A percentile compares a stretch with the other conserved stretches of the same genome.
Evolutionary conservation across 2,113 vertebrate species (phyloP).

Genomic region (Platichthys stellatus): DNA sequence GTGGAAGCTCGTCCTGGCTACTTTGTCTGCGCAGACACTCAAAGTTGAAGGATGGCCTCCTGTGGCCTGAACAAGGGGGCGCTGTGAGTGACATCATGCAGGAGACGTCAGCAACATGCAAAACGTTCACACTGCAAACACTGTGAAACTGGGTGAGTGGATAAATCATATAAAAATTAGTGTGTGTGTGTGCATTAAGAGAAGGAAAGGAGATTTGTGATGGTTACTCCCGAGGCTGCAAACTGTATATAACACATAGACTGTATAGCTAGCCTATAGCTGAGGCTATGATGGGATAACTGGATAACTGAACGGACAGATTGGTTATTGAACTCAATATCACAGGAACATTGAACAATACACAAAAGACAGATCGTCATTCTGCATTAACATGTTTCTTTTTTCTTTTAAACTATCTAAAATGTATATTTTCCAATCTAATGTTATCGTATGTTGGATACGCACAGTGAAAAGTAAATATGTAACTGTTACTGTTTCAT

Average conservation of each 20-base stretch:
- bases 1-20: slow-evolving; percentile 93
- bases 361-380: too few relatives aligned
- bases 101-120: slow-evolving; percentile 27
- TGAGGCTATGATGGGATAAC: too few relatives aligned
- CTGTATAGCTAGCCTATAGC: not conserved
- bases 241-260: not conserved
- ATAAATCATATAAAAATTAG: not conserved
- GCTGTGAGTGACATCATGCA: slow-evolving; percentile 31
- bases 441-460: too few relatives aligned
- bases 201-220: not conserved
- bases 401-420: too few relatives aligned
- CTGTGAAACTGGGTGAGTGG: not conserved
- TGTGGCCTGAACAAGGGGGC: slow-evolving; percentile 82
- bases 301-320: too few relatives aligned
- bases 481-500: too few relatives aligned
- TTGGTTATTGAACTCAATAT: too few relatives aligned
- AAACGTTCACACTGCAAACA: not conserved
- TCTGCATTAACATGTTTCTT: too few relatives aligned
- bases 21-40: slow-evolving; percentile 97
- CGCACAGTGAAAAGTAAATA: too few relatives aligned
- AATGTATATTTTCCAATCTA: too few relatives aligned
- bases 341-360: too few relatives aligned
- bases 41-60: slow-evolving; percentile 96
- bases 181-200: not conserved
- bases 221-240: not conserved